Evolutionary conservation across 2,113 vertebrate genomes (phyloP).

Genomic region (Pteruthius melanotis): DNA sequence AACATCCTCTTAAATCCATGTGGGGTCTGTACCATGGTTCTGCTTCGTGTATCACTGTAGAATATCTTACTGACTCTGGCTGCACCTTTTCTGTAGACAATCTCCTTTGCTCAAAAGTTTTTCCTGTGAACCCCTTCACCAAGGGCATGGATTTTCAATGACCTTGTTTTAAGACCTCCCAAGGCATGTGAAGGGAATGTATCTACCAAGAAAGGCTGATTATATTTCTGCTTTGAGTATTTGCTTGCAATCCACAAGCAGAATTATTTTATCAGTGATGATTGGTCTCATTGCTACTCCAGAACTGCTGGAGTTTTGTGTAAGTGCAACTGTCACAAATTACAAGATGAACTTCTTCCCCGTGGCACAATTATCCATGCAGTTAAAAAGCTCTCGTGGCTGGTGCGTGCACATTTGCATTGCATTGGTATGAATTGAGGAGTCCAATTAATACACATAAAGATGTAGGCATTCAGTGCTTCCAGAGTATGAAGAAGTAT

Average conservation of each 20-base stretch:
- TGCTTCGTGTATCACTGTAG: neutral
- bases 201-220: neutral
- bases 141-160: neutral
- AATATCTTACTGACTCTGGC: neutral
- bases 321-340: neutral
- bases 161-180: neutral
- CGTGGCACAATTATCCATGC: neutral
- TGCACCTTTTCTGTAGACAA: neutral
- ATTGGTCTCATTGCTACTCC: neutral
- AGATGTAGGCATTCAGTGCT: neutral
- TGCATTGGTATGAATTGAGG: neutral
- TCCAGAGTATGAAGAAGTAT: neutral
- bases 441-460: neutral
- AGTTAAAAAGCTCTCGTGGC: neutral
- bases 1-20: neutral
- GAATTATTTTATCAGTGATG: neutral
- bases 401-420: neutral
- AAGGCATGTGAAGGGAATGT: neutral
- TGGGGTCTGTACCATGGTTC: neutral
- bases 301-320: neutral
- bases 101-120: neutral
- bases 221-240: neutral
- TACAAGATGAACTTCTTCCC: neutral
- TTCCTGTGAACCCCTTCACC: neutral
- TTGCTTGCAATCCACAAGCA: neutral